These are phyloP conservation scores for Trichopoda pennipes DNA, from an alignment of 2,888 invertebrate species.

Conservation along the genomic window DNA sequence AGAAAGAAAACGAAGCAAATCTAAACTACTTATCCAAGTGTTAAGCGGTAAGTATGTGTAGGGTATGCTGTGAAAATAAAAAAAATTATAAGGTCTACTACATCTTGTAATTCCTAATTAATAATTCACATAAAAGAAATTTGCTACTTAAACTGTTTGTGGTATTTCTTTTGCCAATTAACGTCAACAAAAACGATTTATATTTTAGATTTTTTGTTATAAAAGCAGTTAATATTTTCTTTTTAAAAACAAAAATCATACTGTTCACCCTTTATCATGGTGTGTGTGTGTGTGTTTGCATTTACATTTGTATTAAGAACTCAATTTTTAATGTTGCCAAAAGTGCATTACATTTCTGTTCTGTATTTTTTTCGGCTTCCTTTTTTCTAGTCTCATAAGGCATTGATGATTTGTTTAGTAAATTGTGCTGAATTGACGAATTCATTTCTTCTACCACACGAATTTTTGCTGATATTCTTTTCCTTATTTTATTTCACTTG, in stretches of 20 bases:
- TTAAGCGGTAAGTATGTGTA: constrained; percentile 8
- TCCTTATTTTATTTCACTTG: constrained; percentile 8
- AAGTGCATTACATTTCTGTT: constrained; percentile 46
- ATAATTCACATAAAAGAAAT: too few relatives aligned
- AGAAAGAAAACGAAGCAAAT: constrained; percentile 18
- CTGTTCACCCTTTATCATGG: background rate
- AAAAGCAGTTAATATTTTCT: too few relatives aligned
- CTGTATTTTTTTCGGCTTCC: background rate
- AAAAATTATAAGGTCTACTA: too few relatives aligned
- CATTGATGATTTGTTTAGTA: constrained; percentile 64
- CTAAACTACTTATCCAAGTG: constrained; percentile 38
- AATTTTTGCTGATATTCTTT: constrained; percentile 29
- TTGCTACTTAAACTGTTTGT: too few relatives aligned
- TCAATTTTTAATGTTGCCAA: constrained; percentile 52
- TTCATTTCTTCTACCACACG: constrained; percentile 38
- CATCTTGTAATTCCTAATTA: too few relatives aligned
- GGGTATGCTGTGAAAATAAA: background rate
- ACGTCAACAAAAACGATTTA: too few relatives aligned
- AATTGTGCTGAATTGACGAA: constrained; percentile 65
- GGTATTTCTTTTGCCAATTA: background rate
- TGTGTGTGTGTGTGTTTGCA: background rate
- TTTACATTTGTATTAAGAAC: constrained; percentile 50
- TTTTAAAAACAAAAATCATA: background rate
- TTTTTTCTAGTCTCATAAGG: constrained; percentile 50
- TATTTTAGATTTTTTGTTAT: too few relatives aligned